phyloP scores from a whole-genome alignment of 2,113 vertebrate species.

The zebrafish (Danio rerio) region DNA sequence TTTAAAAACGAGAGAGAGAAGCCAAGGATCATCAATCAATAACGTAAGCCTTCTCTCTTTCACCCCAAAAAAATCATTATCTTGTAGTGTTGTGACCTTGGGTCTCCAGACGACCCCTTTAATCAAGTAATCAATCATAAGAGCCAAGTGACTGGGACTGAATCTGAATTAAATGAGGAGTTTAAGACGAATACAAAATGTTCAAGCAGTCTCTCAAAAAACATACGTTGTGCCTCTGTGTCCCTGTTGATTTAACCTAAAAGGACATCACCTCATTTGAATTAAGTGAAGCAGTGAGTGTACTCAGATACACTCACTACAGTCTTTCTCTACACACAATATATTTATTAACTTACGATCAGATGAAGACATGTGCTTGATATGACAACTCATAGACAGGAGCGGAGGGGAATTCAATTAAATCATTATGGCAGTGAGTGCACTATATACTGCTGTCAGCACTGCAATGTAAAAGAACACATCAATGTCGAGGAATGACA shows the following conservation, averaged over 20 bases:
- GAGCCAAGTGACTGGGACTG: not conserved
- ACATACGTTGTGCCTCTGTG: not conserved
- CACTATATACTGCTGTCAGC: not conserved
- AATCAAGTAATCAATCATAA: constrained; percentile 37
- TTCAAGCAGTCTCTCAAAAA: not conserved
- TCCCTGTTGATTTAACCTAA: not conserved
- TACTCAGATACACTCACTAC: not conserved
- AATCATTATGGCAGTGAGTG: not conserved
- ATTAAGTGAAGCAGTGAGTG: too few species aligned
- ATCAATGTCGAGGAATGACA: constrained; percentile 25
- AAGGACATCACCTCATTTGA: not conserved
- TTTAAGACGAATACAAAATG: constrained; percentile 26
- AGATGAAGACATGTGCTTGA: constrained; percentile 14
- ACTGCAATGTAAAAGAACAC: constrained; percentile 1
- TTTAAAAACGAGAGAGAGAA: constrained; percentile 62
- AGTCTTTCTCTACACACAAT: not conserved
- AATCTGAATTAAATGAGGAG: constrained; percentile 12
- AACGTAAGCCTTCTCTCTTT: not conserved
- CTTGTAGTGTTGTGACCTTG: constrained; percentile 15
- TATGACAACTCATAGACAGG: not conserved
- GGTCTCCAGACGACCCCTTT: not conserved
- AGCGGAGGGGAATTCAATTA: constrained; percentile 23
- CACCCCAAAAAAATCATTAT: constrained; percentile 5
- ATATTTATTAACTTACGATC: not conserved
- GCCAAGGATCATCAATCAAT: constrained; percentile 22